Evolutionary conservation across 2,888 invertebrate species (phyloP), one percentile per base, ranked within the genome.

Genomic region (Sphaerophoria taeniata): DNA sequence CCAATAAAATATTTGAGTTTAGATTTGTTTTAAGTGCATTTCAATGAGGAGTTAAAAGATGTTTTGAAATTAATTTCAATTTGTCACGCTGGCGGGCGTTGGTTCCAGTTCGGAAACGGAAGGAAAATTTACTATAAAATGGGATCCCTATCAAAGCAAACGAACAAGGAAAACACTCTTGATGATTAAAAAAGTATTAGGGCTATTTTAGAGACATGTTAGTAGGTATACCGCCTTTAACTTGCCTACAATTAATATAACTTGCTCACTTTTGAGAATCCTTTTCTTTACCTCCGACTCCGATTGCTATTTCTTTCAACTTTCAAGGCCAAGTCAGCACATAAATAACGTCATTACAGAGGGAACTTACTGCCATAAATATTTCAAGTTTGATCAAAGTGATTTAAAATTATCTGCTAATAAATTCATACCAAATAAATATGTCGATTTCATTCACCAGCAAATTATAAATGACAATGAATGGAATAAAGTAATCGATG

Each of bases 401-500:
- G 6, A 16, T 51, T 73, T 76, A 63, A 60, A 14, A 45, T 61
- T 49, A 49, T 47, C 49, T 72, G 36, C 74, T 45, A 75, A 71
- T 60, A 72, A 75, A 72, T 39, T 5, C 9, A 31, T 55, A 49
- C 76, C 71, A 55, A 76, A 85, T 85, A 85, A 85, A 85, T 81
- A 85, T 81, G 73, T 85, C 81, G 65, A 63, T 47, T 85, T 73
- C 70, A 77, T 81, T 75, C 73, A 77, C 63, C 72, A 85, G 80
- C 67, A 58, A 63, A 63, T 80, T 76, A 70, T 61, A 79, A 69
- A 61, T 80, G 76, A 72, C 71, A 49, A 9, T 65, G 1, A 67
- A 53, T 60, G 67, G 58, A 82, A 71, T 67, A 51, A 67, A 51
- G 51, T 67, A 53, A 67, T 83, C 71, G 71, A 53, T 34, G 56